Conservation (phyloP, 2,113 vertebrate genomes). For the Sakesphorus luctuosus region DNA sequence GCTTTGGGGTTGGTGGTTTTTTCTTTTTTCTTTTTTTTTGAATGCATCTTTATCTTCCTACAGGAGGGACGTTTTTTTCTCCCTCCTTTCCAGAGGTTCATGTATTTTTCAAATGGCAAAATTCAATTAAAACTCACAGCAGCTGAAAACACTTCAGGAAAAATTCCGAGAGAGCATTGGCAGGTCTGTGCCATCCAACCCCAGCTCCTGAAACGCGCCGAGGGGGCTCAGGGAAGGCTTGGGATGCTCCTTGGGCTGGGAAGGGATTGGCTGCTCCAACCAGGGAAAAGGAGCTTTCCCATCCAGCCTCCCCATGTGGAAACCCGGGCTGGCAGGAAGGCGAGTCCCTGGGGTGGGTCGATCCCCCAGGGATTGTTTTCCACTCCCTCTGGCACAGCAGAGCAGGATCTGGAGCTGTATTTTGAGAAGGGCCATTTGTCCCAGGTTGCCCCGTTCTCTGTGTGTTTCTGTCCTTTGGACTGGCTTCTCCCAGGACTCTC, state of each 20-base stretch:
- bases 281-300: background rate
- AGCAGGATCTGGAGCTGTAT: conserved; percentile 75
- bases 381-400: background rate
- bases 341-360: background rate
- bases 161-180: background rate
- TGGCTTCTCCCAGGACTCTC: conserved; percentile 87
- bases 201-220: background rate
- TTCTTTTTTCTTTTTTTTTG: background rate
- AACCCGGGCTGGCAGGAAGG: background rate
- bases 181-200: background rate
- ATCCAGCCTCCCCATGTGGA: background rate
- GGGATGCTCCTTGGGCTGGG: background rate
- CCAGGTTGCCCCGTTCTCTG: conserved; percentile 91
- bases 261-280: background rate
- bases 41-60: conserved; percentile 28
- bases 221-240: background rate
- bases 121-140: background rate
- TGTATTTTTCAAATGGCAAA: conserved; percentile 11
- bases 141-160: background rate
- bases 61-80: background rate
- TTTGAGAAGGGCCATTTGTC: conserved; percentile 85
- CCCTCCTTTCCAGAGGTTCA: conserved; percentile 5
- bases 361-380: background rate
- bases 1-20: background rate
- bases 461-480: conserved; percentile 89